These are phyloP conservation scores for Drosophila bocki DNA, from an alignment of 1,140 invertebrate species.

Conservation along the genomic window DNA sequence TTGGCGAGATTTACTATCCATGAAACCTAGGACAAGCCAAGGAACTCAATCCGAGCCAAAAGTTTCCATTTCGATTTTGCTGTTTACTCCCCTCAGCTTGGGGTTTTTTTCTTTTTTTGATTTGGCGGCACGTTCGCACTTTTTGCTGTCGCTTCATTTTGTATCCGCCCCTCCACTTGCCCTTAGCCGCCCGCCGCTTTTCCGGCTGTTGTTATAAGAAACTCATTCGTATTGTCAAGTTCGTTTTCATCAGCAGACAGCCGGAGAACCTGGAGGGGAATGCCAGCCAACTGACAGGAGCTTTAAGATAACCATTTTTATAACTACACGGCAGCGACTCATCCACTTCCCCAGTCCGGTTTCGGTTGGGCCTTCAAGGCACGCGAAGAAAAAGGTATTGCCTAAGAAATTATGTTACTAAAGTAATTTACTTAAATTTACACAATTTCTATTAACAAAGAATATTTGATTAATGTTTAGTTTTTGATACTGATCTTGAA, in stretches of 20 bases:
- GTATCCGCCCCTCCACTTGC: slow-evolving; percentile 22
- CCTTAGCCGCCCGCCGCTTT: slow-evolving; percentile 21
- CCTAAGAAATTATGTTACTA: neutral
- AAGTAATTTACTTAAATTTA: neutral
- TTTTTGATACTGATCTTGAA: neutral
- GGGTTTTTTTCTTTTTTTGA: slow-evolving; percentile 24
- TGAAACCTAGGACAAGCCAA: slow-evolving; percentile 33
- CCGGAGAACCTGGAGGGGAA: slow-evolving; percentile 31
- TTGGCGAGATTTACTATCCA: slow-evolving; percentile 32
- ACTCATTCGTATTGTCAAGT: slow-evolving; percentile 82
- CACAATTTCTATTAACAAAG: neutral
- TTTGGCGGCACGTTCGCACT: slow-evolving; percentile 32
- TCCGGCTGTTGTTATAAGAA: slow-evolving; percentile 74
- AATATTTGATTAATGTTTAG: too few species aligned
- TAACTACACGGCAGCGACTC: slow-evolving; percentile 70
- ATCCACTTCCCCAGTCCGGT: slow-evolving; percentile 8
- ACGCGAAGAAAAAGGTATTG: slow-evolving; percentile 1
- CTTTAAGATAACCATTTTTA: slow-evolving; percentile 80
- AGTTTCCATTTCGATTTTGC: slow-evolving; percentile 41
- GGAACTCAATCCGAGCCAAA: slow-evolving; percentile 70
- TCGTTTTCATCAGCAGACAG: slow-evolving; percentile 80
- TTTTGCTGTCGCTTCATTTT: slow-evolving; percentile 42
- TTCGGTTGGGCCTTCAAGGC: slow-evolving; percentile 16
- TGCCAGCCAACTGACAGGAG: slow-evolving; percentile 64
- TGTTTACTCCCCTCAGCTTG: slow-evolving; percentile 19